phyloP scores from a whole-genome alignment of 2,888 invertebrate genomes.

The Agapostemon virescens region DNA sequence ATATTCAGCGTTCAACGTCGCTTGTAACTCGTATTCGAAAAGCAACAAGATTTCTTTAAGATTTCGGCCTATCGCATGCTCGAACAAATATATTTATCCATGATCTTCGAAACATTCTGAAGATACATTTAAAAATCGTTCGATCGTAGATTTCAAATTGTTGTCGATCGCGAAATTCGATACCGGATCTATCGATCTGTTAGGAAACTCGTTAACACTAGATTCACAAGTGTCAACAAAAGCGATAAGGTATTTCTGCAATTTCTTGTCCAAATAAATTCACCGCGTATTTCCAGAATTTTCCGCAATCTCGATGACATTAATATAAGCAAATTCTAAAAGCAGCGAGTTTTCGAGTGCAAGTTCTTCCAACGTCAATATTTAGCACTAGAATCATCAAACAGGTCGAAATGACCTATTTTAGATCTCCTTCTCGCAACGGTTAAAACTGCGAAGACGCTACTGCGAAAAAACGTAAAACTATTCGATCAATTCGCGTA shows the following conservation, averaged over 20 bases:
- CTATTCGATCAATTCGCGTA: background rate
- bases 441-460: background rate
- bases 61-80: background rate
- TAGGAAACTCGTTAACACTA: background rate
- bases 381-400: background rate
- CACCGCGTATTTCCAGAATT: background rate
- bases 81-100: background rate
- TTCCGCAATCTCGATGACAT: background rate
- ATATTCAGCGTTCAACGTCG: background rate
- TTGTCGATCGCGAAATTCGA: background rate
- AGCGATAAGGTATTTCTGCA: background rate
- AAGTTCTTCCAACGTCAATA: background rate
- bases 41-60: background rate
- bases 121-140: too few relatives aligned
- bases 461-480: background rate
- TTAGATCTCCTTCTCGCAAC: background rate
- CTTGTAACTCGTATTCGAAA: background rate
- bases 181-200: background rate
- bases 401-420: constrained; percentile 2
- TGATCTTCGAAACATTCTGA: background rate
- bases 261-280: background rate
- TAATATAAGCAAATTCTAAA: background rate
- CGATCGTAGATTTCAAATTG: background rate
- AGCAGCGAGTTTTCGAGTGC: background rate
- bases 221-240: background rate